A percentile compares a stretch with the other conserved stretches of the same genome.
Evolutionary conservation across 2,797 vertebrate genomes (phyloP).

Genomic region (Ceryle rudis): DNA sequence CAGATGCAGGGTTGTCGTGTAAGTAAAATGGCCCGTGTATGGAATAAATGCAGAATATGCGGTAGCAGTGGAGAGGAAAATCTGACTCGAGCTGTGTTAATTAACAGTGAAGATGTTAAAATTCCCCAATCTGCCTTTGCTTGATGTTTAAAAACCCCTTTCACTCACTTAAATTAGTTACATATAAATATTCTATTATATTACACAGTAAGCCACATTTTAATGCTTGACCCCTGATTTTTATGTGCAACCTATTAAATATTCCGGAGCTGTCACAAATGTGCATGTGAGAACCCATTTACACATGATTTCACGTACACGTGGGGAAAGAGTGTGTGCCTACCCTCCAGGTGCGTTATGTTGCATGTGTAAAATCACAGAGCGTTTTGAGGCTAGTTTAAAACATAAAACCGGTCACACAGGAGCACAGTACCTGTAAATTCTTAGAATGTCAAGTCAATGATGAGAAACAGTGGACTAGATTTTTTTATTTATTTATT

Average conservation of each 20-base stretch:
- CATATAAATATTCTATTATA: not conserved
- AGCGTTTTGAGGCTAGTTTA: not conserved
- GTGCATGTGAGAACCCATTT: not conserved
- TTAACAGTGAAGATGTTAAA: not conserved
- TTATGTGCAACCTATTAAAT: not conserved
- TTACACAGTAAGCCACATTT: not conserved
- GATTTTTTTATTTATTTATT: not conserved
- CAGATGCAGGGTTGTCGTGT: not conserved
- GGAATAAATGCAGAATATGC: not conserved
- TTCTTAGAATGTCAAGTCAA: not conserved
- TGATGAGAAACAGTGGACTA: not conserved
- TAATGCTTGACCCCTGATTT: not conserved
- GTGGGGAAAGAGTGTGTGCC: not conserved
- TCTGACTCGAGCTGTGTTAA: not conserved
- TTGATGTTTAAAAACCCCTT: slow-evolving; percentile 19
- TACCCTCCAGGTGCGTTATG: not conserved
- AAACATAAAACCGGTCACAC: not conserved
- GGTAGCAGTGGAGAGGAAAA: slow-evolving; percentile 38
- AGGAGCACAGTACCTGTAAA: not conserved
- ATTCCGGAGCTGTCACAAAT: not conserved
- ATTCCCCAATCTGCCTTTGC: not conserved
- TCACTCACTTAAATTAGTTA: slow-evolving; percentile 46
- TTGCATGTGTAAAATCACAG: not conserved
- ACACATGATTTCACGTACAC: not conserved
- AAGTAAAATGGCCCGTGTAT: not conserved